These are phyloP conservation scores for Ceraclea dissimilis DNA, from an alignment of 2,888 invertebrate genomes.

Conservation along the genomic window DNA sequence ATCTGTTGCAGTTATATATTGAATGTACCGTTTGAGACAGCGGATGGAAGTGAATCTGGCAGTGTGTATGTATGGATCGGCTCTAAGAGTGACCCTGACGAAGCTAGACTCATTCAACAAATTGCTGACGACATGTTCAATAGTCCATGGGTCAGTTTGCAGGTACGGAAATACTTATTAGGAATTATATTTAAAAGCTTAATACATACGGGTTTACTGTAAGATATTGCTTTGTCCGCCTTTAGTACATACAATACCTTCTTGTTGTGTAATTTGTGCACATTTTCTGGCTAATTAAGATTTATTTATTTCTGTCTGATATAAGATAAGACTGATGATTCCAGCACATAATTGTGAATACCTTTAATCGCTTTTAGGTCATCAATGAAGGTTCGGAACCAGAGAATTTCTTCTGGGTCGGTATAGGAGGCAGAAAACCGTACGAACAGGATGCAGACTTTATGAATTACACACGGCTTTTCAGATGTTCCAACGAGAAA, in stretches of 20 bases:
- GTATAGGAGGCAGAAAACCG: conserved; percentile 82
- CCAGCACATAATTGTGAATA: too few relatives aligned
- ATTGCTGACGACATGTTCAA: conserved; percentile 92
- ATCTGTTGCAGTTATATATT: conserved; percentile 72
- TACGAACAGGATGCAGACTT: conserved; percentile 86
- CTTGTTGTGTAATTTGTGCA: too few relatives aligned
- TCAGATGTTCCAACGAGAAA: conserved; percentile 98
- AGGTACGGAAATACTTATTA: conserved; percentile 42
- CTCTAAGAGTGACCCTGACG: conserved; percentile 73
- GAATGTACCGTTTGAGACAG: conserved; percentile 86
- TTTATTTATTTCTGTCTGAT: too few relatives aligned
- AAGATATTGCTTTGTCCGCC: too few relatives aligned
- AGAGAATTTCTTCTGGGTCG: conserved; percentile 98
- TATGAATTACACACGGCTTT: conserved; percentile 88
- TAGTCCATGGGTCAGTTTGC: conserved; percentile 67
- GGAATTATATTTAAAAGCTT: neutral
- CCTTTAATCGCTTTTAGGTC: too few relatives aligned
- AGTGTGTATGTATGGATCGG: conserved; percentile 97
- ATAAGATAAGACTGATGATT: too few relatives aligned
- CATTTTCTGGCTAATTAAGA: too few relatives aligned
- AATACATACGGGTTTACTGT: neutral
- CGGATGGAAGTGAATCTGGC: conserved; percentile 68
- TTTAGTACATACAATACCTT: neutral
- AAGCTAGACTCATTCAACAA: conserved; percentile 79
- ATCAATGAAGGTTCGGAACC: conserved; percentile 93